Evolutionary conservation across 2,113 vertebrate species (phyloP).

Genomic region (Ptilonorhynchus violaceus): DNA sequence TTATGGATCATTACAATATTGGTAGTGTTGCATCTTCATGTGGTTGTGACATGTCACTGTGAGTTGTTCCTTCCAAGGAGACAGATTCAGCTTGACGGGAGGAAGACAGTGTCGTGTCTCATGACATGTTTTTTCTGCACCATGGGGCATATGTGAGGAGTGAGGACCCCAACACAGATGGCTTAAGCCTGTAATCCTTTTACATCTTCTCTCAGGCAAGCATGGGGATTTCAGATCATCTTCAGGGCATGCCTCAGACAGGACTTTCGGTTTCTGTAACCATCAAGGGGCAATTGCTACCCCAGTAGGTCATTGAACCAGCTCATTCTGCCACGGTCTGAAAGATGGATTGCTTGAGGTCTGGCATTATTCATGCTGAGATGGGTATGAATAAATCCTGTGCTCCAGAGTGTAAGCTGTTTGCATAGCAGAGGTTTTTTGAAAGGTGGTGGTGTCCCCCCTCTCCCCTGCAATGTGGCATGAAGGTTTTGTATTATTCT

Average conservation of each 20-base stretch:
- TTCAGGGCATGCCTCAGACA: not conserved
- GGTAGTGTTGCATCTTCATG: not conserved
- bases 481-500: not conserved
- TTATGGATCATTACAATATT: not conserved
- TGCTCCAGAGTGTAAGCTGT: not conserved
- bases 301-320: slow-evolving; percentile 10
- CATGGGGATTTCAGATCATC: not conserved
- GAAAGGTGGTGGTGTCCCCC: not conserved
- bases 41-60: not conserved
- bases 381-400: not conserved
- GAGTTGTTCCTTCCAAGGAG: not conserved
- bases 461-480: accelerated
- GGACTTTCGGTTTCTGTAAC: not conserved
- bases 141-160: not conserved
- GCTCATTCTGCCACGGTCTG: not conserved
- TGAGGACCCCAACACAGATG: not conserved
- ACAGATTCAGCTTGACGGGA: not conserved
- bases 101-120: not conserved
- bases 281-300: not conserved
- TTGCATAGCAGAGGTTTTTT: not conserved
- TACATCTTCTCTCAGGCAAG: not conserved
- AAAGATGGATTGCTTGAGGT: slow-evolving; percentile 5
- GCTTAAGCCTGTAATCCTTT: not conserved
- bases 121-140: not conserved
- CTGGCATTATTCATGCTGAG: not conserved